Base-by-base conservation (phyloP, 2,888 invertebrate species). In the Melolontha melolontha region DNA sequence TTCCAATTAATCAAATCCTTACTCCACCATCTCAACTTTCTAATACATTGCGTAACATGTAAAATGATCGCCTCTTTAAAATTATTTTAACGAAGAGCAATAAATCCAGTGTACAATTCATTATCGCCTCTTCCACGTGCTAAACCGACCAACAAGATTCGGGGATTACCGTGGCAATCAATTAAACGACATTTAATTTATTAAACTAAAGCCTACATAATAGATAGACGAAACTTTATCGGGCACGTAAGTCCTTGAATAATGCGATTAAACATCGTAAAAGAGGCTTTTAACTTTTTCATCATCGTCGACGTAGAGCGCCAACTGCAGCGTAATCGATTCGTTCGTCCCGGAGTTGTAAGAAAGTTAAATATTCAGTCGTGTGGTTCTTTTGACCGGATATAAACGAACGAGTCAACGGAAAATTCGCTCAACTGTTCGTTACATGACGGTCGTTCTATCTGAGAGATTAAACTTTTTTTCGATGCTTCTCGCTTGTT, bases 161-260 rank as follows among this genome's bases (percentile, higher is more conserved):
- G 10, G 34, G 34, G 49, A 62, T 62, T 62, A 62, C 59, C 52
- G 54, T 34, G 14, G 65, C 34, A 29, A 65, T 65, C 65, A 54
- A 54, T 44, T 54, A 64, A 34, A 41, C 29, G 29, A 47, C 65
- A 27, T 47, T 54, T 54, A 52, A 65, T 65, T 65, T 65, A 65
- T 65, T 54, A 65, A 65, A 65, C 44, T 65, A 54, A 49, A 65
- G 54, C 47, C 52, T 29, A 47, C 54, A 44, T 65, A 65, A 65
- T 54, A 47, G 42, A 65, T 65, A 52, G 42, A 14, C 12, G 29
- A 42, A 64, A 64, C 8, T 52, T 54, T 64, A 64, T 64, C 64
- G 52, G 55, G 6, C 16, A 54, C 11, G 17, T 11, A 50, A 22
- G n/a, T 17, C 27, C 22, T 11, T 40, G 40, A 40, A 54, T 54